Conservation (phyloP, 2,113 vertebrate genomes). For the Loxodonta africana region DNA sequence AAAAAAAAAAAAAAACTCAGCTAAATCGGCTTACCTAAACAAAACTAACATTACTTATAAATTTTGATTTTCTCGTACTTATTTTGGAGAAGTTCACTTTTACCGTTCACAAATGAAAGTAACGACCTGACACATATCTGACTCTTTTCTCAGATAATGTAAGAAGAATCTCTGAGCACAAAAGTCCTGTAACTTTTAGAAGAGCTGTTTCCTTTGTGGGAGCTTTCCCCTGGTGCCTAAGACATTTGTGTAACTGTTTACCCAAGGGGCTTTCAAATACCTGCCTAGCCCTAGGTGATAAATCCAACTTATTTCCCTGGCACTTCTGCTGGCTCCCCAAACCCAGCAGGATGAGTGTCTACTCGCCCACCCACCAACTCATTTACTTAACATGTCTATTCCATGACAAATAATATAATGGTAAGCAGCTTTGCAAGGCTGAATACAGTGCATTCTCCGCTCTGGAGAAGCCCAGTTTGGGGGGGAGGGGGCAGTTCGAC, state of each 20-base stretch:
- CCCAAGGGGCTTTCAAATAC: background rate
- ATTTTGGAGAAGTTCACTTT: background rate
- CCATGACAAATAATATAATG: background rate
- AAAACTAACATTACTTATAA: background rate
- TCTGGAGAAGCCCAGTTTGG: background rate
- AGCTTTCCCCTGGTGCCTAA: background rate
- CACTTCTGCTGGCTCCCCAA: background rate
- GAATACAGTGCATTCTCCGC: background rate
- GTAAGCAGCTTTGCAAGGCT: background rate
- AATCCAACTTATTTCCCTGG: background rate
- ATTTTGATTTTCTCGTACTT: background rate
- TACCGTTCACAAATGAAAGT: conserved; percentile 49
- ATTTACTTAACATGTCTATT: background rate
- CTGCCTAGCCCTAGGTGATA: background rate
- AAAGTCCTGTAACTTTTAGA: background rate
- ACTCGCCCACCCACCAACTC: background rate
- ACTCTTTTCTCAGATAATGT: background rate
- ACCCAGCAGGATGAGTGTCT: background rate
- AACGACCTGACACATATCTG: background rate
- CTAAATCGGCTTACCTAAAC: conserved; percentile 21
- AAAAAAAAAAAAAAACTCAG: background rate
- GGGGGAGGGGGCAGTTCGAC: background rate
- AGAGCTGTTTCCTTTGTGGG: conserved; percentile 4
- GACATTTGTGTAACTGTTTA: background rate
- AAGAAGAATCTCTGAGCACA: background rate